Conservation (phyloP, 2,888 invertebrate genomes). For the Hofmannophila pseudospretella region DNA sequence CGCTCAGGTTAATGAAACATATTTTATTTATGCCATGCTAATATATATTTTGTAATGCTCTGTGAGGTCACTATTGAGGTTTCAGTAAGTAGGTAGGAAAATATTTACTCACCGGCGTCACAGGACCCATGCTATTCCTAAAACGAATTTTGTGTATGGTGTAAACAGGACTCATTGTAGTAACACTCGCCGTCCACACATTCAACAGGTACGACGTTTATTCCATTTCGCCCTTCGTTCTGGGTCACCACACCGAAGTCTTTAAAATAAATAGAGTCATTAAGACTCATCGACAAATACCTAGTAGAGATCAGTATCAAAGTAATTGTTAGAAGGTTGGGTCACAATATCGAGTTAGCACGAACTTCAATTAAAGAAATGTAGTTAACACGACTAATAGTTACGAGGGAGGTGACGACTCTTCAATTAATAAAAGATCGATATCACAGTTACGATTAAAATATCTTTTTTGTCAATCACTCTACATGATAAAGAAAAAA, state of each 20-base stretch:
- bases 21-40: too few species aligned
- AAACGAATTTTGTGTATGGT: slow-evolving; percentile 51
- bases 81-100: too few species aligned
- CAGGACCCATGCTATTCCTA: slow-evolving; percentile 24
- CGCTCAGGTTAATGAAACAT: too few species aligned
- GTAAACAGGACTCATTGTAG: slow-evolving; percentile 53
- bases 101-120: slow-evolving; percentile 48
- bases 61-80: too few species aligned
- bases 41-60: too few species aligned
- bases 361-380: slow-evolving; percentile 62
- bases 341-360: slow-evolving; percentile 53
- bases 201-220: slow-evolving; percentile 12
- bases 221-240: slow-evolving; percentile 29
- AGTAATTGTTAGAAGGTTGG: slow-evolving; percentile 57
- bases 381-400: slow-evolving; percentile 43
- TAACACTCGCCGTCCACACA: neutral
- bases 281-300: slow-evolving; percentile 51
- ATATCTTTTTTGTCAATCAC: neutral
- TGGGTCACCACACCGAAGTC: slow-evolving; percentile 35
- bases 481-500: slow-evolving; percentile 5
- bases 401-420: slow-evolving; percentile 23
- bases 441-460: slow-evolving; percentile 12
- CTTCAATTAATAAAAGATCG: slow-evolving; percentile 32
- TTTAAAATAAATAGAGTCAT: slow-evolving; percentile 54
- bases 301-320: slow-evolving; percentile 63